Evolutionary conservation across 2,888 invertebrate species (phyloP), one percentile per base, ranked within the genome.

Genomic region (Drosophila colorata): DNA sequence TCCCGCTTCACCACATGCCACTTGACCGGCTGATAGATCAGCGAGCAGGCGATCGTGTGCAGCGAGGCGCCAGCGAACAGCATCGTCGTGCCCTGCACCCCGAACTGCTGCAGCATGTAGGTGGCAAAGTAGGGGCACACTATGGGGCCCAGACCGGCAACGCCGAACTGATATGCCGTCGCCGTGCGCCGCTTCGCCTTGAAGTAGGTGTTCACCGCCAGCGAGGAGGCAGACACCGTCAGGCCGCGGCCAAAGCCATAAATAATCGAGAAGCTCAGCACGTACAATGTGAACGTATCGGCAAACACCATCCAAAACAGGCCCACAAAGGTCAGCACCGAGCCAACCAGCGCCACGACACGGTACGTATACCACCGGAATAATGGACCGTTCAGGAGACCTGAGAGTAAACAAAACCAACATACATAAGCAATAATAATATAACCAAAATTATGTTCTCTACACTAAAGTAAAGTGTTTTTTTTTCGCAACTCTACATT

Each of bases 181-280:
- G 96, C 96, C 40, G 95, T 92, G 87, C 95, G 93, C 90, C 96
- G 93, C 89, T 94, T 94, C 53, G 94, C 93, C 89, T 94, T 95
- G 93, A 96, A 96, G 90, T 95, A 96, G 3, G 95, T 95, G 85
- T 96, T 96, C 63, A 96, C 91, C 2, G 96, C 96, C 70, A 96
- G 90, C 11, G 95, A 94, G 79, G 95, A 95, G 2, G 96, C 94
- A 0, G 96, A 95, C 84, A 95, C 94, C 38, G 94, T 94, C 47
- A 96, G 93, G 8, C 95, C 95, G 69, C 94, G 93, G 1, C 95
- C 95, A 8, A 90, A 78, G n/a, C 90, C 90, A n/a, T 86, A 86
- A 11, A 78, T 44, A 0, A 86, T 63, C n/a, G 88, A 87, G 48
- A 86, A 87, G 72, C 84, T 87, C 20, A 86, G 87, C 13, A 96